phyloP scores from a whole-genome alignment of 2,797 vertebrate species.

The Thamnophis elegans region DNA sequence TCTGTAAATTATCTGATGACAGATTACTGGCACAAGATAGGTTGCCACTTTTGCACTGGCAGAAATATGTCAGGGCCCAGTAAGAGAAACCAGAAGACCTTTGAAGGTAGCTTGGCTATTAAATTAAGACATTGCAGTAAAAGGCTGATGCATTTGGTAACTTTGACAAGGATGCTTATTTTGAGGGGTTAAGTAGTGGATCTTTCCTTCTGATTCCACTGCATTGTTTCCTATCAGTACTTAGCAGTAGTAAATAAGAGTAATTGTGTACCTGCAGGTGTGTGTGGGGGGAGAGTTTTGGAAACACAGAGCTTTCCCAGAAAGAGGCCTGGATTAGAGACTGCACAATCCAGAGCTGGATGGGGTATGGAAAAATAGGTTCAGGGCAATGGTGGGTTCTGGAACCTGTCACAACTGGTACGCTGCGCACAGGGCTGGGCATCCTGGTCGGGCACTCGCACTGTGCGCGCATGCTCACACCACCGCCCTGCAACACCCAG shows the following conservation, averaged over 20 bases:
- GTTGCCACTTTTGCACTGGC: neutral
- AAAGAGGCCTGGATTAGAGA: neutral
- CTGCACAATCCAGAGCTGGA: neutral
- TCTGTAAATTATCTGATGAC: neutral
- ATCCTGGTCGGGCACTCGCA: too few species aligned
- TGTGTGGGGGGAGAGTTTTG: neutral
- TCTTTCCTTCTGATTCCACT: neutral
- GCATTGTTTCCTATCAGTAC: neutral
- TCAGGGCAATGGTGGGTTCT: too few species aligned
- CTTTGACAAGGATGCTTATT: neutral
- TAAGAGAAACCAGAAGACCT: neutral
- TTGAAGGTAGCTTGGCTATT: conserved; percentile 24
- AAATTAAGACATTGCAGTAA: conserved; percentile 24
- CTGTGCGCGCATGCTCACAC: too few species aligned
- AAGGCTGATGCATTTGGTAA: conserved; percentile 28
- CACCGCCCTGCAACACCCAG: too few species aligned
- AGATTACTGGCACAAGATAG: neutral
- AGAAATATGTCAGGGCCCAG: neutral
- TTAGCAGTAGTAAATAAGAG: neutral
- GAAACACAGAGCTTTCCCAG: neutral
- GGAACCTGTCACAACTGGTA: too few species aligned
- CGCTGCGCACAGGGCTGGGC: too few species aligned
- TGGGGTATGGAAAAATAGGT: neutral
- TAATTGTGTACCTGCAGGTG: neutral
- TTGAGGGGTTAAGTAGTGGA: neutral